phyloP scores from a whole-genome alignment of 2,888 invertebrate species.

The Leptopterna dolabrata region DNA sequence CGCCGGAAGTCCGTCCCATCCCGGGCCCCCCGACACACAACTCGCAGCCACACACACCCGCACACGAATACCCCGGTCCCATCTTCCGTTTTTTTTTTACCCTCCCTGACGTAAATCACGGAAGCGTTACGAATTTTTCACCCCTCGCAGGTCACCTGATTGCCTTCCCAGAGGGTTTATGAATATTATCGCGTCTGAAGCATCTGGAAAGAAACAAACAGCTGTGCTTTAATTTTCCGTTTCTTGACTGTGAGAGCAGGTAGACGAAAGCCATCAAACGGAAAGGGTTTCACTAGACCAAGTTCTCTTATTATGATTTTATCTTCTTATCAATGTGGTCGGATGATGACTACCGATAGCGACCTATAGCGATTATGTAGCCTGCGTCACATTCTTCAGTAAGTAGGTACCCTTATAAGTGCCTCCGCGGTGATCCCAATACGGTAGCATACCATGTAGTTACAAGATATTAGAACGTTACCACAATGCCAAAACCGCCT shows the following conservation, averaged over 20 bases:
- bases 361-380: background rate
- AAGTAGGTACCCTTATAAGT: background rate
- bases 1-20: conserved; percentile 36
- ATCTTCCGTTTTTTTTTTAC: background rate
- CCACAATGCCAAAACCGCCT: no score
- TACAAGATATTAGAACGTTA: no score
- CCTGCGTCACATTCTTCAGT: background rate
- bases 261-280: background rate
- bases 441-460: no score
- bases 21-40: background rate
- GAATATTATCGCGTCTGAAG: background rate
- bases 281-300: background rate
- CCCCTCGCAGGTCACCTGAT: background rate
- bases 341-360: background rate
- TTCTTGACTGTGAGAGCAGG: conserved; percentile 18
- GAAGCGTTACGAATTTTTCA: conserved; percentile 28
- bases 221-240: conserved; percentile 6
- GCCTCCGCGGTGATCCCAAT: no score
- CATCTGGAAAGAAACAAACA: conserved; percentile 24
- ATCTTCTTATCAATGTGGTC: background rate
- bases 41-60: background rate
- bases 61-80: background rate
- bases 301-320: background rate
- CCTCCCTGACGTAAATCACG: conserved; percentile 6
- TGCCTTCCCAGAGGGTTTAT: background rate